A percentile compares a stretch with the other conserved stretches of the same genome.
phyloP scores from a whole-genome alignment of 1,140 invertebrate species.

The Pomacea maculata region DNA sequence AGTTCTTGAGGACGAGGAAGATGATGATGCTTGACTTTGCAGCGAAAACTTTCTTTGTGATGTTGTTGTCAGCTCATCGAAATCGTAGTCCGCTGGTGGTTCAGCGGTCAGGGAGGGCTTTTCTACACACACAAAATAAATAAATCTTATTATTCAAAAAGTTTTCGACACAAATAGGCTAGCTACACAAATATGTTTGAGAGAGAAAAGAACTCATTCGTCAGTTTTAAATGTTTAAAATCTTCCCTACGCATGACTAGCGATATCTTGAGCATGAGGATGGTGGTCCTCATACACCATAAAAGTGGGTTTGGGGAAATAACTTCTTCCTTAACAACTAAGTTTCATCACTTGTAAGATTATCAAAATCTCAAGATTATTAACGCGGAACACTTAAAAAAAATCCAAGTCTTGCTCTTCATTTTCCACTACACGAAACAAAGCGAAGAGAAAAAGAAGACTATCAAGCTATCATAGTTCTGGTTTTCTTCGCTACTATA shows the following conservation, averaged over 20 bases:
- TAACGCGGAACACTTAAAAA: too few relatives aligned
- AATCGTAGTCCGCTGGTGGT: slow-evolving; percentile 45
- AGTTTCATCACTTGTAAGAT: too few relatives aligned
- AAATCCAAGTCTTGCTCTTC: not conserved
- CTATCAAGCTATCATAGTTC: not conserved
- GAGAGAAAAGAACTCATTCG: not conserved
- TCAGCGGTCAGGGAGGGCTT: slow-evolving; percentile 30
- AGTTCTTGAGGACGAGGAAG: not conserved
- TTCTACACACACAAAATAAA: not conserved
- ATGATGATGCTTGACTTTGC: slow-evolving; percentile 2
- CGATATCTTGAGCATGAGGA: too few relatives aligned
- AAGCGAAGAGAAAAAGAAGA: not conserved
- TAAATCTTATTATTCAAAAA: too few relatives aligned
- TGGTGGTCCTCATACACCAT: too few relatives aligned
- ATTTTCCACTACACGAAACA: not conserved
- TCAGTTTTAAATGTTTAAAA: too few relatives aligned
- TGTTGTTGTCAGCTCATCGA: slow-evolving; percentile 23
- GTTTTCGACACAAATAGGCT: not conserved
- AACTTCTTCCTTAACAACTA: too few relatives aligned
- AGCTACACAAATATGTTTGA: not conserved
- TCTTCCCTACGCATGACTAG: too few relatives aligned
- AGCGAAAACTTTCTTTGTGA: not conserved
- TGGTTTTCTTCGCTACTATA: not conserved
- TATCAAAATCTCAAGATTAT: too few relatives aligned
- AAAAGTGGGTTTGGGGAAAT: too few relatives aligned